Evolutionary conservation across 1,140 invertebrate genomes (phyloP), one percentile per base, ranked within the genome.

Genomic region (Cheumatopsyche charites): DNA sequence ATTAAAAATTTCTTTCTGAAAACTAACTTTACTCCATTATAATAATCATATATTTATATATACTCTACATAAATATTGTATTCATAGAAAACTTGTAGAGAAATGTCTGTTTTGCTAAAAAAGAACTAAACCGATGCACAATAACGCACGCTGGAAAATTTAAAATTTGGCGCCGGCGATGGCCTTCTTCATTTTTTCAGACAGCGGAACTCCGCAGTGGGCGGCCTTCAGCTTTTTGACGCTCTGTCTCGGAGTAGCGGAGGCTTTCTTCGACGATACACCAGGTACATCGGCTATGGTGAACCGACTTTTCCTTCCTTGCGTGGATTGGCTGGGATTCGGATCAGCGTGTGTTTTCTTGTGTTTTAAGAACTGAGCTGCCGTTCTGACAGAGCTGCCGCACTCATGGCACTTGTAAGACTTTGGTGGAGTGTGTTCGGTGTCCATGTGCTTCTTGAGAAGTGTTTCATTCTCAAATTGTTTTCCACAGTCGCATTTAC

Each of bases 391-490:
- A 0, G 73, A 75, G 0, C 61, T 36, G n/a, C 70, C 73, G 67
- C 73, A 75, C 0, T 43, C 23, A 9, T 65, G 43, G 62, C 73
- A 75, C 26, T 75, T 55, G 42, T 65, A 75, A 6, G 73, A 75
- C 23, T 75, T 75, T 19, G 83, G 83, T 68, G 83, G 83, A 12
- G 83, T 84, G 78, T 83, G 83, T 58, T 81, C 81, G 0, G 83
- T 77, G 7, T 78, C 77, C 0, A 82, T 80, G 78, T 83, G 83
- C 1, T 81, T 77, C 49, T 79, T 76, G 58, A 84, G 73, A n/a
- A 83, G 68, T 42, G 80, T 80, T 4, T 80, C 82, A 70, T 79
- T 83, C 55, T 79, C 81, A 74, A 84, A 84, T 68, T 80, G 66
- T 66, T 83, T 78, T 0, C 83, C 83, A 71, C 83, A 84, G 72